Percentiles rank a stretch among this genome's conserved stretches.
These are phyloP conservation scores for Heteronetta atricapilla DNA, from an alignment of 2,113 vertebrate genomes.

Conservation along the genomic window DNA sequence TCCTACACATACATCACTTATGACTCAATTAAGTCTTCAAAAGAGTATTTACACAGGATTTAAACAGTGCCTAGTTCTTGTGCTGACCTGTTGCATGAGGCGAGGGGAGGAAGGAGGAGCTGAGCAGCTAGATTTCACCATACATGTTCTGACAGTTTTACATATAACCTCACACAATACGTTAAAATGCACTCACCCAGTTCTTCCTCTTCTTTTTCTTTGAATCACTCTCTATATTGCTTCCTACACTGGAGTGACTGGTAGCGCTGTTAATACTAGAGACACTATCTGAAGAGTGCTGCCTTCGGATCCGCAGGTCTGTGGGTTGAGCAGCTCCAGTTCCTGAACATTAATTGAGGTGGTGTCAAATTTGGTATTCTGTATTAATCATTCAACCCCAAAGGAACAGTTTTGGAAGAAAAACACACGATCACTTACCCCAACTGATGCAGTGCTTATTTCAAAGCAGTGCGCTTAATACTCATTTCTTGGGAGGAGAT, in stretches of 20 bases:
- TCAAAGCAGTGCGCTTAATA: not conserved
- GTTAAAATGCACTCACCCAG: constrained; percentile 83
- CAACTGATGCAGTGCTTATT: not conserved
- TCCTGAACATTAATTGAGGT: not conserved
- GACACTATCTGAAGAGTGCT: constrained; percentile 96
- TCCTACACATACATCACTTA: not conserved
- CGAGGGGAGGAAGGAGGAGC: not conserved
- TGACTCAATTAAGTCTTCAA: not conserved
- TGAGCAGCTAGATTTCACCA: fast-evolving
- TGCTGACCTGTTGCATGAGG: not conserved
- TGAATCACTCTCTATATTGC: constrained; percentile 91
- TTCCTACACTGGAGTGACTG: constrained; percentile 97
- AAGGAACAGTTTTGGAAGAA: not conserved
- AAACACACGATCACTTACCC: not conserved
- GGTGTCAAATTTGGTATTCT: not conserved
- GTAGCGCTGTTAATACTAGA: constrained; percentile 96
- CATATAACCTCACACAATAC: not conserved
- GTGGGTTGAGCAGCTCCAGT: constrained; percentile 77
- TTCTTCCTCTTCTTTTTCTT: constrained; percentile 99
- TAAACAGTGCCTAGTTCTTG: not conserved
- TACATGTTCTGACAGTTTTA: not conserved
- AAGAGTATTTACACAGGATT: not conserved
- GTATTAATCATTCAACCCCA: not conserved
- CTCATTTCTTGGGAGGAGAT: not conserved
- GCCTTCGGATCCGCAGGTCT: constrained; percentile 92